Evolutionary conservation across 2,888 invertebrate species (phyloP).

Genomic region (Tachystola acroxantha): DNA sequence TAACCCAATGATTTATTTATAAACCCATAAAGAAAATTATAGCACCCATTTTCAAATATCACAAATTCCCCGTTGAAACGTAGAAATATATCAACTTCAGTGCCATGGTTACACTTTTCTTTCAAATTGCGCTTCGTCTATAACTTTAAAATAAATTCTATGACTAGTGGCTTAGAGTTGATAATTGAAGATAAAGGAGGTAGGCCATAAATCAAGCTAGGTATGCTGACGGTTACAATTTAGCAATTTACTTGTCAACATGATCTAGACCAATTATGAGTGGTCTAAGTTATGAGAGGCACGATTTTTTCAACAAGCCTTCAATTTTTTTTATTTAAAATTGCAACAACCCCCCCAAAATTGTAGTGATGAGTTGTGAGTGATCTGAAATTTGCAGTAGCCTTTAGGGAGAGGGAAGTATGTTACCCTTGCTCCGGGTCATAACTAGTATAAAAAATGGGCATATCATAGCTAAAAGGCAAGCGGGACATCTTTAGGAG

Average conservation of each 20-base stretch:
- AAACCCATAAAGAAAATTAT: constrained; percentile 26
- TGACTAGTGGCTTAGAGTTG: constrained; percentile 16
- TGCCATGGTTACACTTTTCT: constrained; percentile 44
- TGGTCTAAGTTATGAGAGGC: constrained; percentile 18
- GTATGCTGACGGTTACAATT: constrained; percentile 56
- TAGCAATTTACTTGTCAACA: constrained; percentile 64
- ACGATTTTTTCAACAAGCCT: too few species aligned
- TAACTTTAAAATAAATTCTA: constrained; percentile 6
- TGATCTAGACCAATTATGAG: constrained; percentile 52
- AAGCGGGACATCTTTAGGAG: too few species aligned
- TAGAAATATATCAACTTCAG: constrained; percentile 49
- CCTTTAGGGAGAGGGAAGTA: too few species aligned
- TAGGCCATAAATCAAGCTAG: constrained; percentile 47
- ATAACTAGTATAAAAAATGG: too few species aligned
- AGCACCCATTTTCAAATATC: constrained; percentile 38
- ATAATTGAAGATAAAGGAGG: constrained; percentile 15
- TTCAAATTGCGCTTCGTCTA: constrained; percentile 23
- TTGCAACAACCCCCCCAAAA: too few species aligned
- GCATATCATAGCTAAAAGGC: too few species aligned
- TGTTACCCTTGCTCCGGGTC: too few species aligned
- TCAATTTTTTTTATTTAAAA: too few species aligned
- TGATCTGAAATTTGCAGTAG: too few species aligned
- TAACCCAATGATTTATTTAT: constrained; percentile 1
- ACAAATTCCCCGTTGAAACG: constrained; percentile 27
- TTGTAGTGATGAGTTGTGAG: too few species aligned